Evolutionary conservation across 2,113 vertebrate genomes (phyloP).

Genomic region (Cricetomys ansorgei): DNA sequence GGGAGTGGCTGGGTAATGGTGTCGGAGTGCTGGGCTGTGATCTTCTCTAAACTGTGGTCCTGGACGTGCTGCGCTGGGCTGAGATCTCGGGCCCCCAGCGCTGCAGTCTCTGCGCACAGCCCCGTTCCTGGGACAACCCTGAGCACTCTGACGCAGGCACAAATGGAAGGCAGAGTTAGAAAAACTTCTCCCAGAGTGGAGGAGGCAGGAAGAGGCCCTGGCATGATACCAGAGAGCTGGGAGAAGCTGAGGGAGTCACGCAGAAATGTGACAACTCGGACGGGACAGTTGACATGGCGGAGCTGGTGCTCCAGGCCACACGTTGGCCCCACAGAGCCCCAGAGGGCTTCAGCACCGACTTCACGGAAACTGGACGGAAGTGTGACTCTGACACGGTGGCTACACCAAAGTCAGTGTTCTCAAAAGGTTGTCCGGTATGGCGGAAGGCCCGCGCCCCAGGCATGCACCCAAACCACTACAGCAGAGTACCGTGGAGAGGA

Average conservation of each 20-base stretch:
- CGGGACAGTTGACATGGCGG: too few relatives aligned
- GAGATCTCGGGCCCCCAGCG: neutral
- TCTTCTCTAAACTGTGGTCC: conserved; percentile 7
- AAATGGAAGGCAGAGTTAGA: conserved; percentile 98
- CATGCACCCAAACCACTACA: conserved; percentile 96
- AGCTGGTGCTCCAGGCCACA: neutral
- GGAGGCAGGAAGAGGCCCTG: conserved; percentile 92
- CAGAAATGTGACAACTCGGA: neutral
- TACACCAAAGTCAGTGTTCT: conserved; percentile 97
- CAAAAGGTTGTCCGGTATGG: conserved; percentile 95
- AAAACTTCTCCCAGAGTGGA: conserved; percentile 96
- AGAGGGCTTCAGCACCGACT: neutral
- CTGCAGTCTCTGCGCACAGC: too few relatives aligned
- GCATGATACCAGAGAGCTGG: conserved; percentile 81
- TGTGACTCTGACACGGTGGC: conserved; percentile 96
- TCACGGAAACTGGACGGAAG: conserved; percentile 91
- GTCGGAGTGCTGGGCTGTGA: conserved; percentile 18
- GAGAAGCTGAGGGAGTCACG: neutral
- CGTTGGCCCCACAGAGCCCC: neutral
- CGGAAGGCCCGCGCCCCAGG: conserved; percentile 95
- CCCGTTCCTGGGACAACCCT: neutral
- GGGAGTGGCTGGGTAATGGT: conserved; percentile 62
- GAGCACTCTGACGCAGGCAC: conserved; percentile 48
- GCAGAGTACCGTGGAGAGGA: conserved; percentile 95
- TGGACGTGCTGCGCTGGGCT: neutral